These are phyloP conservation scores for Malaclemys terrapin DNA, from an alignment of 2,113 vertebrate genomes.

Conservation along the genomic window DNA sequence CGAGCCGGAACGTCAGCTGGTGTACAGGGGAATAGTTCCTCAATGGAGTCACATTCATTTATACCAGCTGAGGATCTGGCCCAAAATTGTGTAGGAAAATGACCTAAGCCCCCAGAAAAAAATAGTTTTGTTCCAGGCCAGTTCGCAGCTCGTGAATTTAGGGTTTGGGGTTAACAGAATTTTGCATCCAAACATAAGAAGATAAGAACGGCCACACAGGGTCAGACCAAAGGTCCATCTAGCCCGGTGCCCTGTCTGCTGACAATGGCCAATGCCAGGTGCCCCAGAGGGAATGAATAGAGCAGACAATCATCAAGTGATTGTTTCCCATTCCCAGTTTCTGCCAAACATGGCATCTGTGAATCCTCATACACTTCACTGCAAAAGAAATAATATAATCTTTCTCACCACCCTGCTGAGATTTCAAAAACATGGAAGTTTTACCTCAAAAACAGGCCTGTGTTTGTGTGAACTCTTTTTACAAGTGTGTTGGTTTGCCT, in stretches of 20 bases:
- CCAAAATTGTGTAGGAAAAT: neutral
- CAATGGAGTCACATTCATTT: too few species aligned
- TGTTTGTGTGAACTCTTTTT: neutral
- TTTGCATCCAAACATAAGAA: neutral
- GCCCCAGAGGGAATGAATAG: too few species aligned
- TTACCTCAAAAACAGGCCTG: neutral
- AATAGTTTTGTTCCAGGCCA: neutral
- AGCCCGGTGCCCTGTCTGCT: too few species aligned
- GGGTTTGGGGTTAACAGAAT: neutral
- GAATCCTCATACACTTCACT: neutral
- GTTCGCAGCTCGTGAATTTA: neutral
- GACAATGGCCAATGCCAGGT: too few species aligned
- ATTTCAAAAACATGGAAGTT: neutral
- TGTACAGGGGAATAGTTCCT: neutral
- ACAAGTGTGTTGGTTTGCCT: fast-evolving
- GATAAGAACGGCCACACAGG: too few species aligned
- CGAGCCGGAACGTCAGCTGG: neutral
- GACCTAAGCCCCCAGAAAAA: neutral
- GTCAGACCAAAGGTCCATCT: too few species aligned
- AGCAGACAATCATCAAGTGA: too few species aligned
- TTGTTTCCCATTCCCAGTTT: too few species aligned
- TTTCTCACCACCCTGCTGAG: neutral
- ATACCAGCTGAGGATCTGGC: neutral
- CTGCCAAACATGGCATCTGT: neutral
- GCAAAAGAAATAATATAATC: neutral